Base-by-base conservation (phyloP, 2,888 invertebrate genomes). In the Diarsia mendica region DNA sequence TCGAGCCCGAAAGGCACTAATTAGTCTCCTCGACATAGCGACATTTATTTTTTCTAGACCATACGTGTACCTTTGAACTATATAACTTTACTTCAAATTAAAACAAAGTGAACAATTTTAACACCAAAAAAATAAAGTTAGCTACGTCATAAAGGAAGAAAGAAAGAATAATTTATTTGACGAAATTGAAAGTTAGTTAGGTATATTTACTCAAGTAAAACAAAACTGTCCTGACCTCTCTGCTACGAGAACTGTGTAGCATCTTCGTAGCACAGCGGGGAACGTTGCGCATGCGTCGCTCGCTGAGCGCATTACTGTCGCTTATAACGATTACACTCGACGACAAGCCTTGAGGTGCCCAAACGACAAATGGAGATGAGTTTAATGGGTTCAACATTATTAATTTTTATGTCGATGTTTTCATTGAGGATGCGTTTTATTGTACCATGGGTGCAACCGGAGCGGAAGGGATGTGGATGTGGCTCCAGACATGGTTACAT, bases 311-410 rank as follows among this genome's bases (percentile, higher is more conserved):
- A 79, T 82, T 72, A 82, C 64, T 68, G 66, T 64, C 79, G 60
- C 72, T 65, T 85, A 66, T 72, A 78, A 23, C 58, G 65, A 78
- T 82, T 64, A 44, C 44, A 78, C n/a, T 48, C 68, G 70, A 63
- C 49, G 79, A 75, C 61, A 73, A 75, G 71, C 84, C 84, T 84
- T 84, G 85, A 85, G 73, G 72, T 82, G 85, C 70, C 82, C 49
- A 72, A 53, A 70, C 72, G 60, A 82, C 71, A 82, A 76, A 84
- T 82, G 79, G 79, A 74, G 83, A 79, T 79, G 83, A 72, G 75
- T 69, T 72, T 74, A 64, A 79, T 66, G 64, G 6, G 58, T 69
- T 68, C 44, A 49, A 67, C 33, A 48, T 69, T 67, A 73, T 79
- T 73, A 67, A 77, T 68, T 85, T 80, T 81, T 81, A 85, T 76